Base-by-base conservation (phyloP, 2,113 vertebrate species). In the Paracanthobrama guichenoti region DNA sequence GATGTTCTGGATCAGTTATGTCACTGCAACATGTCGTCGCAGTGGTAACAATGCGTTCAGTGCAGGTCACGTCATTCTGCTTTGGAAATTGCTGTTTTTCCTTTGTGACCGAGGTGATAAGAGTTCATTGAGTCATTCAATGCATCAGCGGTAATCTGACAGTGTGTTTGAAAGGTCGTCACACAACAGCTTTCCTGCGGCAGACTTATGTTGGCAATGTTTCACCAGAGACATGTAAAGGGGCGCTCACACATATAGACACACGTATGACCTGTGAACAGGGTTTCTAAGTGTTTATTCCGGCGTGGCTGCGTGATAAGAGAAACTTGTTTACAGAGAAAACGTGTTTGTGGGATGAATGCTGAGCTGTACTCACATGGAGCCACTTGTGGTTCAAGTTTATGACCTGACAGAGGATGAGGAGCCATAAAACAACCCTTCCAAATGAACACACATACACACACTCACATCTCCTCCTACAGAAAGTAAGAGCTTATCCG, bases 361-460 rank as follows among this genome's bases (percentile, higher is more conserved):
- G 66, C 85, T 2, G 86, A 76, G 88, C 87, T 88, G 83, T 77
- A 86, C 89, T 86, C 90, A 85, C 88, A 91, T 83, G 78, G 91
- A 92, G 89, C 91, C 90, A 89, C 91, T 85, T 66, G 74, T 57
- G 86, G 83, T 82, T 87, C 74, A 39, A 53, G 73, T 93, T 93
- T 92, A 92, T 91, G 90, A 92, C 90, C 86, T 88, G 86, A 91
- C 88, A 78, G 87, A 88, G 84, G 91, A 91, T 87, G 84, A 88
- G 88, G 88, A 24, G 75, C 87, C 10, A 87, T 89, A 91, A 91
- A 91, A 89, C 91, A 89, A 46, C 71, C 28, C 53, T 64, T 53
- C 31, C 35, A 44, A 62, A 46, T 24, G 10, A 64, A 75, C 77
- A 74, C 76, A 28, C 81, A 53, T 31, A 31, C 35, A 35, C 35